These are phyloP conservation scores for Lapara coniferarum DNA, from an alignment of 2,888 invertebrate species.

Conservation along the genomic window DNA sequence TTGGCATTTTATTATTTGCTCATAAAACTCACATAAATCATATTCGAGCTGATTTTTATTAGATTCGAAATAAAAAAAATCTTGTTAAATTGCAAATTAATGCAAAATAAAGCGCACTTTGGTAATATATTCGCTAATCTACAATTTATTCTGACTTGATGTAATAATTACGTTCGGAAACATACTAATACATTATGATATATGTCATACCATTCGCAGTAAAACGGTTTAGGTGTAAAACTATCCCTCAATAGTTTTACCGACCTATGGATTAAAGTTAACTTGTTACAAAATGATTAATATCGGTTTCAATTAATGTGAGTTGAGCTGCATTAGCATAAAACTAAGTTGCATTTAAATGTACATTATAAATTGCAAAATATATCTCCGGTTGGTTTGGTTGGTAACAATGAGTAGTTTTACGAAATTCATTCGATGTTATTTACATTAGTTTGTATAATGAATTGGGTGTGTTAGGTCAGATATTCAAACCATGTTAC, in stretches of 20 bases:
- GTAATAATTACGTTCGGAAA: not conserved
- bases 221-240: not conserved
- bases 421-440: not conserved
- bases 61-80: not conserved
- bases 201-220: not conserved
- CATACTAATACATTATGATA: constrained; percentile 8
- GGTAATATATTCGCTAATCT: not conserved
- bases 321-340: constrained; percentile 19
- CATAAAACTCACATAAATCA: too few species aligned
- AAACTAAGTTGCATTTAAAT: constrained; percentile 13
- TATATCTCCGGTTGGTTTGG: not conserved
- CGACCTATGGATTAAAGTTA: not conserved
- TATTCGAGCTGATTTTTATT: not conserved
- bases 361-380: constrained; percentile 9
- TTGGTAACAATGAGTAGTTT: constrained; percentile 11
- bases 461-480: too few species aligned
- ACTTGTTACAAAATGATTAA: constrained; percentile 25
- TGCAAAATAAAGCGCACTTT: not conserved
- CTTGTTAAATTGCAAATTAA: not conserved
- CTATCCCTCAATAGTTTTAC: not conserved
- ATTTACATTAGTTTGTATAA: too few species aligned
- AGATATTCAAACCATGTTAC: too few species aligned
- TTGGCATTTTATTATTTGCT: too few species aligned
- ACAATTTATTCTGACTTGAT: not conserved
- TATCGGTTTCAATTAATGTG: constrained; percentile 4